These are phyloP conservation scores for Aporophyla nigra DNA, from an alignment of 2,888 invertebrate genomes.

Conservation along the genomic window DNA sequence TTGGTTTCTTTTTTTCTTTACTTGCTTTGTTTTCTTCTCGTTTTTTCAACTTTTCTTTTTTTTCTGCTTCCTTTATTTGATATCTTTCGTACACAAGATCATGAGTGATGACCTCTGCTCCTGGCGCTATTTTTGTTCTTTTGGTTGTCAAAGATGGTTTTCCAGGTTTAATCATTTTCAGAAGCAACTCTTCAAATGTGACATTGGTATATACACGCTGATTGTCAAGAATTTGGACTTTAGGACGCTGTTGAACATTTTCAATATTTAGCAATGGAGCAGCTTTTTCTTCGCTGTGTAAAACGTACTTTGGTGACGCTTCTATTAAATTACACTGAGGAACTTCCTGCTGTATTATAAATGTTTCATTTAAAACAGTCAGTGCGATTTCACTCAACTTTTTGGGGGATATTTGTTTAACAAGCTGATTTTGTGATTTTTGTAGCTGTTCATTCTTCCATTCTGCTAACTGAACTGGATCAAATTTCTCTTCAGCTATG, in stretches of 20 bases:
- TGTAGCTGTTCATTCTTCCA: slow-evolving; percentile 4
- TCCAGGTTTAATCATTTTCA: slow-evolving; percentile 3
- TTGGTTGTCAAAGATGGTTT: slow-evolving; percentile 17
- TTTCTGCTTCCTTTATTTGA: slow-evolving; percentile 23
- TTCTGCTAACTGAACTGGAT: slow-evolving; percentile 1
- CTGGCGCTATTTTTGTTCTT: slow-evolving; percentile 42
- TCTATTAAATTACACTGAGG: slow-evolving; percentile 1
- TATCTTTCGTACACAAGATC: slow-evolving; percentile 42
- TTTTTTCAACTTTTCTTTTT: slow-evolving; percentile 33
- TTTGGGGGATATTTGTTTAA: slow-evolving; percentile 8
- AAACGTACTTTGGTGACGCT: neutral
- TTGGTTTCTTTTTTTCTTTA: slow-evolving; percentile 17
- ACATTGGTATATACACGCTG: slow-evolving; percentile 23
- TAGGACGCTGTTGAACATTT: slow-evolving; percentile 7
- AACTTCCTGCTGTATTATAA: slow-evolving; percentile 1
- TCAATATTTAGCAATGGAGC: neutral
- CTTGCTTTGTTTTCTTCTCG: slow-evolving; percentile 30
- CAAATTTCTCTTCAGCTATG: too few species aligned
- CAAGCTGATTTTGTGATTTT: slow-evolving; percentile 5
- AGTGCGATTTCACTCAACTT: slow-evolving; percentile 18
- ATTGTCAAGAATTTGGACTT: slow-evolving; percentile 25
- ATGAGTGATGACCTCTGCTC: slow-evolving; percentile 38
- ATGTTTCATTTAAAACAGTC: slow-evolving; percentile 2
- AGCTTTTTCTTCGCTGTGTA: too few species aligned
- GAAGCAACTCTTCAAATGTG: slow-evolving; percentile 18